A percentile compares a stretch with the other conserved stretches of the same genome.
These are phyloP conservation scores for Xenopus tropicalis DNA, from an alignment of 2,113 vertebrate genomes.

Conservation along the genomic window UCB_Xtro_10.0 CM004448.2:86430501-86431000, in stretches of 20 bases:
- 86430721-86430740: background rate
- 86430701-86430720: too few species aligned
- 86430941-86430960: constrained; percentile 36
- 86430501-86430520: too few species aligned
- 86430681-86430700: too few species aligned
- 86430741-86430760: constrained; percentile 8
- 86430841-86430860: constrained; percentile 33
- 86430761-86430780: constrained; percentile 5
- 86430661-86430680: too few species aligned
- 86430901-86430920: constrained; percentile 40
- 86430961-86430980: background rate
- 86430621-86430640: too few species aligned
- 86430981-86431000: constrained; percentile 2
- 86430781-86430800: constrained; percentile 18
- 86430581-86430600: too few species aligned
- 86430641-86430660: too few species aligned
- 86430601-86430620: too few species aligned
- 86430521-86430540: too few species aligned
- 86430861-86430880: constrained; percentile 40
- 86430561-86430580: too few species aligned
- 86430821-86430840: constrained; percentile 39
- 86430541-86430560: too few species aligned
- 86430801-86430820: constrained; percentile 31
- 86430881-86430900: constrained; percentile 43
- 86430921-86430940: constrained; percentile 34